Base-by-base conservation (phyloP, 2,888 invertebrate genomes). In the Trachelus troglodyta region DNA sequence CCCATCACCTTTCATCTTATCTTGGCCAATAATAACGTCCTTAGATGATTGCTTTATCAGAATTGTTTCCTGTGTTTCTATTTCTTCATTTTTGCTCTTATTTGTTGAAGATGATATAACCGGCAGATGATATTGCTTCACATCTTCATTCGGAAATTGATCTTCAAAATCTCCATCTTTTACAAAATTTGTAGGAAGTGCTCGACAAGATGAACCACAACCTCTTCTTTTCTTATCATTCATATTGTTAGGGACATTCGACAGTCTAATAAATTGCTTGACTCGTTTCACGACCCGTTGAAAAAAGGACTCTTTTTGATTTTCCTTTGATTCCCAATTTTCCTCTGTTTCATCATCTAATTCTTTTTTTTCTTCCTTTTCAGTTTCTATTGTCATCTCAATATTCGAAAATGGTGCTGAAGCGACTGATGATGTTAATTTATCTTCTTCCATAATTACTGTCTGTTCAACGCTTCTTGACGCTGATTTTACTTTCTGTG, bases 161-260 rank as follows among this genome's bases (percentile, higher is more conserved):
- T 71, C 78, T 68, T 81, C 12, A 81, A 74, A 6, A 77, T 78
- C 23, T 40, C 73, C 11, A 81, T 35, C 1, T 83, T 83, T 33
- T 79, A 84, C 9, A 40, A 40, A 40, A 40, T 40, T 40, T 15
- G 15, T 40, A 40, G 40, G 40, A 40, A 86, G 69, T 9, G 74
- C 34, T n/a, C 15, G 12, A 35, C 74, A 74, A 12, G 74, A 34
- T 12, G 34, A 34, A 74, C 34, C n/a, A 34, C 74, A 74, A 11
- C 74, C 74, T 74, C 34, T 34, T 34, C 33, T 74, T 34, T 34
- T 74, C 74, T 74, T 34, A 4, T 74, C 34, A n/a, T 33, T n/a
- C n/a, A 40, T 40, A 15, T 15, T 40, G 15, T 40, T 15, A 40
- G 40, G 4, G 40, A 40, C 40, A 40, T 40, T 40, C 40, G 4